Conservation (phyloP, 1,140 invertebrate species). For the Venustaconcha ellipsiformis region DNA sequence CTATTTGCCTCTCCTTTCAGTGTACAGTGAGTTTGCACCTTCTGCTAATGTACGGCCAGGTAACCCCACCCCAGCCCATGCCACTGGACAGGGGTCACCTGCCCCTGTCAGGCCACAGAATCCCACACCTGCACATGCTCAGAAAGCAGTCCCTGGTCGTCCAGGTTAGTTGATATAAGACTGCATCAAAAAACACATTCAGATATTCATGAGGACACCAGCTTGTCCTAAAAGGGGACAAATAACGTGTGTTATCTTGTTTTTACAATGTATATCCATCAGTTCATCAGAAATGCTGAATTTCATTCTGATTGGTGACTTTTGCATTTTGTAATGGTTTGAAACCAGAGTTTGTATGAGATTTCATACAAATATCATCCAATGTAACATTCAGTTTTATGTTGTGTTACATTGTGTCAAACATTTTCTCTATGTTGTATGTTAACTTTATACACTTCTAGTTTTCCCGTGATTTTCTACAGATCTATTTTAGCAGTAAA, state of each 20-base stretch:
- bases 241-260: neutral
- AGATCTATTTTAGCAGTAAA: no score
- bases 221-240: neutral
- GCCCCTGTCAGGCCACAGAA: constrained; percentile 57
- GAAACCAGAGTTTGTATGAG: no score
- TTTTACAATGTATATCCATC: neutral
- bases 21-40: constrained; percentile 47
- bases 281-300: no score
- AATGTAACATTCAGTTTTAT: no score
- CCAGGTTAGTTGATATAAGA: constrained; percentile 45
- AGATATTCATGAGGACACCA: neutral
- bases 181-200: neutral
- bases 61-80: constrained; percentile 66
- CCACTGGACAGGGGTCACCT: constrained; percentile 59
- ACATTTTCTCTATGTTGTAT: no score
- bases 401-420: no score
- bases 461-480: no score
- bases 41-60: constrained; percentile 60
- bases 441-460: no score
- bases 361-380: no score
- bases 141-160: constrained; percentile 50
- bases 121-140: constrained; percentile 60
- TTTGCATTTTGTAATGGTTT: no score
- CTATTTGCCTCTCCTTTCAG: constrained; percentile 8
- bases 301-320: no score